phyloP scores from a whole-genome alignment of 2,888 invertebrate genomes.

The Sipha maydis region DNA sequence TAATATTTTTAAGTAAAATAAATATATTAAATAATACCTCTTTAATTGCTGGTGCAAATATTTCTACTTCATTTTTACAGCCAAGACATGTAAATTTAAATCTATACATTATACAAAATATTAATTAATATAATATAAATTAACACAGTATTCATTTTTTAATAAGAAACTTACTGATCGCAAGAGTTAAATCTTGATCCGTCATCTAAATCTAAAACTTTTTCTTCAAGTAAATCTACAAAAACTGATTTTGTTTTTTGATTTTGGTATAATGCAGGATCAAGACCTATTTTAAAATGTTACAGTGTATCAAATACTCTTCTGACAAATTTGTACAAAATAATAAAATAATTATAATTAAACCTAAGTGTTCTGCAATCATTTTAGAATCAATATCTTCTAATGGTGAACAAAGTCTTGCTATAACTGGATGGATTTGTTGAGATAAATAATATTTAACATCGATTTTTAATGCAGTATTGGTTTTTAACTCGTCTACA shows the following conservation, averaged over 20 bases:
- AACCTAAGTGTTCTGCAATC: conserved; percentile 89
- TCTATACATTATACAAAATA: conserved; percentile 67
- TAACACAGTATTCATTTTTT: conserved; percentile 24
- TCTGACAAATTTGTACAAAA: neutral
- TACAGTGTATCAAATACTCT: too few relatives aligned
- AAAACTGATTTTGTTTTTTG: conserved; percentile 15
- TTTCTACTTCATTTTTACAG: conserved; percentile 69
- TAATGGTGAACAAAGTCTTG: conserved; percentile 93
- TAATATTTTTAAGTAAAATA: neutral
- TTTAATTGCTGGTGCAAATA: conserved; percentile 67
- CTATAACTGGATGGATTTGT: conserved; percentile 96
- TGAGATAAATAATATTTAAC: conserved; percentile 90
- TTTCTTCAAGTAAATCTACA: conserved; percentile 38
- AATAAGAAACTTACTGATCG: conserved; percentile 14
- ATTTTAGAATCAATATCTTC: conserved; percentile 91
- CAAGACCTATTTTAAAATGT: conserved; percentile 36
- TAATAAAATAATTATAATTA: conserved; percentile 65
- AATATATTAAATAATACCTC: conserved; percentile 39
- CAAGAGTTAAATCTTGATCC: conserved; percentile 59
- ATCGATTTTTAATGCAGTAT: conserved; percentile 79
- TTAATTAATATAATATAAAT: neutral
- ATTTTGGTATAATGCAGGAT: conserved; percentile 40
- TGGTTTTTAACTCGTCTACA: conserved; percentile 84
- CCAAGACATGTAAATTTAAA: conserved; percentile 74
- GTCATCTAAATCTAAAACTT: conserved; percentile 53